Evolutionary conservation across 2,797 vertebrate species (phyloP), one percentile per base, ranked within the genome.

Genomic region (Margarornis squamiger): DNA sequence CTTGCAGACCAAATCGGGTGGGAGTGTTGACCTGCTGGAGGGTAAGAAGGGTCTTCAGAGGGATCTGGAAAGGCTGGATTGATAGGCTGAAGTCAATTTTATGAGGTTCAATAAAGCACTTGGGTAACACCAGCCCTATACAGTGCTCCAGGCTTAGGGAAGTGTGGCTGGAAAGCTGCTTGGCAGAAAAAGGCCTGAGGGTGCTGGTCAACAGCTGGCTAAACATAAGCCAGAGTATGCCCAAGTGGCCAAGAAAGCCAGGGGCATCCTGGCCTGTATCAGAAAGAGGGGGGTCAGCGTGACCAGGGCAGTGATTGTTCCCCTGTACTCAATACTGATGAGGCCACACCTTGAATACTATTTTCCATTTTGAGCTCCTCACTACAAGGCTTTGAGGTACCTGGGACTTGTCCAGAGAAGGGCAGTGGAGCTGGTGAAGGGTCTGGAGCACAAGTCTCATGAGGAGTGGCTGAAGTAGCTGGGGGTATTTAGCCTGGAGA

Each of bases 161-260:
- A 70, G 16, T 76, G 32, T 29, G 41, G 10, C 30, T 43, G 41
- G 48, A 57, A 62, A 75, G 41, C 48, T 65, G 7, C 30, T 65
- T 65, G 39, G 55, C 55, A 55, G 41, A 43, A 61, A 38, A 89
- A 10, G 10, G 14, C 12, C 22, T 62, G 21, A 6, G 1, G 0
- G 2, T 68, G 41, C 32, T 52, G 45, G 10, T 6, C 0, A 1
- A 4, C n/a, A 65, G 8, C 34, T 1, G 2, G 59, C 41, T 17
- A 63, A 75, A 24, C 48, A 36, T 24, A 23, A 48, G 14, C 55
- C 55, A 74, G 29, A 0, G 23, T 54, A 22, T 62, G 48, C 24
- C 14, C 55, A n/a, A 32, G 48, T 58, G 55, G 62, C 41, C 32
- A 14, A 62, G 36, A 48, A 68, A 36, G 32, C 78, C 63, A n/a